Evolutionary conservation across 2,113 vertebrate species (phyloP).

Genomic region (Alligator sinensis): DNA sequence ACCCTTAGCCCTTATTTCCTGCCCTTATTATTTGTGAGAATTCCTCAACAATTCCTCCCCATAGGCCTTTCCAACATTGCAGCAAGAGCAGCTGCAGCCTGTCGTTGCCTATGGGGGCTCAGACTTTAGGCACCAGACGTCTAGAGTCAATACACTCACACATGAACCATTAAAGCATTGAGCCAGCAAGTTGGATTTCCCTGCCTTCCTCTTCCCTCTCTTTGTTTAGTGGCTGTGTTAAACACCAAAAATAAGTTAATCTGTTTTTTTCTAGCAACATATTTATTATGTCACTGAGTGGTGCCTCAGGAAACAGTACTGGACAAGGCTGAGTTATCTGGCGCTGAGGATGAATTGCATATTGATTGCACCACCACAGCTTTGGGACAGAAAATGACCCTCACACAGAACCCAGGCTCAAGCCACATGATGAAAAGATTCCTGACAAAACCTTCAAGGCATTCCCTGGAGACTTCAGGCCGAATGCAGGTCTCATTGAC

Average conservation of each 20-base stretch:
- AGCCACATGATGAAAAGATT: neutral
- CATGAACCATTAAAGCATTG: neutral
- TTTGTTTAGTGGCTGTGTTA: neutral
- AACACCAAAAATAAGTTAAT: constrained; percentile 18
- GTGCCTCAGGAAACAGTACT: neutral
- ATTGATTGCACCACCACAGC: neutral
- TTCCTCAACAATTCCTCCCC: neutral
- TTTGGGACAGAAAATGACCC: neutral
- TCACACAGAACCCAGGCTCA: neutral
- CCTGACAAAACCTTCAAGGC: neutral
- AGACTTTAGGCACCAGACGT: constrained; percentile 18
- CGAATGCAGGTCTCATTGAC: neutral
- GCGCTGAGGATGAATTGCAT: neutral
- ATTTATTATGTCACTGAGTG: neutral
- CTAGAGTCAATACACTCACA: neutral
- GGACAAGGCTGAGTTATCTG: neutral
- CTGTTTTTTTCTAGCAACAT: constrained; percentile 15
- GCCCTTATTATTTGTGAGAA: fast-evolving
- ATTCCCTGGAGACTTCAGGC: neutral
- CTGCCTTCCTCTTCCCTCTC: neutral
- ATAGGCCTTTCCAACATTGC: neutral
- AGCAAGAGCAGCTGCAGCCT: constrained; percentile 25
- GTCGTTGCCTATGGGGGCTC: neutral
- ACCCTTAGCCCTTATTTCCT: fast-evolving
- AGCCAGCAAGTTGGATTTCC: neutral